Evolutionary conservation across 1,140 invertebrate species (phyloP), one percentile per base, ranked within the genome.

Genomic region (Lamellibrachia luymesi): DNA sequence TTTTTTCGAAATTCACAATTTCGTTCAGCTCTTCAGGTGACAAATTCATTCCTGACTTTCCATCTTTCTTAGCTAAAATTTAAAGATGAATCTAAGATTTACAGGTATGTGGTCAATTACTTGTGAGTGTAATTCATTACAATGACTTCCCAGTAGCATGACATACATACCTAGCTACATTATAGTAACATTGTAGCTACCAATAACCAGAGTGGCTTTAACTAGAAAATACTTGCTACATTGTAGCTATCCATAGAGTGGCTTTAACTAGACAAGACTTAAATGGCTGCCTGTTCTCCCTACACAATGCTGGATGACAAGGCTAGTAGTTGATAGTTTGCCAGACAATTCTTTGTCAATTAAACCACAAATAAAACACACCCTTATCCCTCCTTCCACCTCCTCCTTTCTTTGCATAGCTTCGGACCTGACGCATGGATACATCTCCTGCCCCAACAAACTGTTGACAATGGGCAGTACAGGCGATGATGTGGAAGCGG

Each of bases 1-100:
- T 96, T 49, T 97, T 96, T 51, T 98, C 97, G 38, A 98, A 95
- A 95, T 98, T 97, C 0, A 99, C 96, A 2, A 98, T 94, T 94
- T 98, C 97, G 13, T 97, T 95, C 94, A 99, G 96, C 95, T 98
- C 97, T 92, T 97, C 95, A 94, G 97, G 97, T 95, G 97, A 97
- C 4, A 98, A 97, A 93, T 97, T 96, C n/a, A 98, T 96, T 95
- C 98, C 97, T 13, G 96, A 95, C 92, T 97, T 51, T 90, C 49
- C 51, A 51, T 27, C 51, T 51, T 91, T 91, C 51, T 91, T 91
- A n/a, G 13, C 91, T 91, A n/a, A 50, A 91, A 91, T 50, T 91
- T 91, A 91, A 50, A 91, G 2, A 91, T 22, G 27, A 90, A 27
- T 22, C 27, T 90, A 90, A 22, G 38, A 38, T 38, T 38, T 38